These are phyloP conservation scores for Eristalis pertinax DNA, from an alignment of 2,888 invertebrate species.

Conservation along the genomic window DNA sequence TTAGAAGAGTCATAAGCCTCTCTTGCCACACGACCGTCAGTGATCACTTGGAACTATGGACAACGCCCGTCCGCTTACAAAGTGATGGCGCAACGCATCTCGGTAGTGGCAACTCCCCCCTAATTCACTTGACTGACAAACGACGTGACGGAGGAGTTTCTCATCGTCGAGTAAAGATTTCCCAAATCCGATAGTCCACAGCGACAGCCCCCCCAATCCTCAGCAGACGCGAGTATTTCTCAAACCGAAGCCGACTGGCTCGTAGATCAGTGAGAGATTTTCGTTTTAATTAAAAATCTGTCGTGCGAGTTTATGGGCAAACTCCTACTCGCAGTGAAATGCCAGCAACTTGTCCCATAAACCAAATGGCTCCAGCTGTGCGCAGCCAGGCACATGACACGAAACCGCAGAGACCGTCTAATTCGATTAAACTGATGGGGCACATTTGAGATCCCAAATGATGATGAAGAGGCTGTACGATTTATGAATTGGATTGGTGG, in stretches of 20 bases:
- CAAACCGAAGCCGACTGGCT: neutral
- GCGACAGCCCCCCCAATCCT: too few relatives aligned
- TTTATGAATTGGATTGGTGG: neutral
- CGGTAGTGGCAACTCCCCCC: neutral
- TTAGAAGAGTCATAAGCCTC: too few relatives aligned
- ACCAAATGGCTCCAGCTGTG: neutral
- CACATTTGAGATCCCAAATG: conserved; percentile 29
- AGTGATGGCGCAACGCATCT: too few relatives aligned
- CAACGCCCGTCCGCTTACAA: too few relatives aligned
- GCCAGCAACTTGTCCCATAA: conserved; percentile 16
- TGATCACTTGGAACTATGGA: too few relatives aligned
- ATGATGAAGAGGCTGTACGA: neutral
- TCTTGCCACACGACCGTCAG: too few relatives aligned
- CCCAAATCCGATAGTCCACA: neutral
- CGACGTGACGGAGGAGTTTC: neutral
- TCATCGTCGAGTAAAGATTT: neutral
- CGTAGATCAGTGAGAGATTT: conserved; percentile 11
- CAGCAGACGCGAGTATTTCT: too few relatives aligned
- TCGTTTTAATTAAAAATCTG: conserved; percentile 2
- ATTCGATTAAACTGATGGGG: conserved; percentile 62
- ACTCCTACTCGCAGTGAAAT: neutral
- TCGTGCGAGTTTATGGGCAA: neutral
- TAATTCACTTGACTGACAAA: neutral
- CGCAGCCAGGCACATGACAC: neutral
- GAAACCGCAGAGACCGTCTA: conserved; percentile 28